Evolutionary conservation across 2,888 invertebrate species (phyloP), one percentile per base, ranked within the genome.

Genomic region (Zootermopsis nevadensis): DNA sequence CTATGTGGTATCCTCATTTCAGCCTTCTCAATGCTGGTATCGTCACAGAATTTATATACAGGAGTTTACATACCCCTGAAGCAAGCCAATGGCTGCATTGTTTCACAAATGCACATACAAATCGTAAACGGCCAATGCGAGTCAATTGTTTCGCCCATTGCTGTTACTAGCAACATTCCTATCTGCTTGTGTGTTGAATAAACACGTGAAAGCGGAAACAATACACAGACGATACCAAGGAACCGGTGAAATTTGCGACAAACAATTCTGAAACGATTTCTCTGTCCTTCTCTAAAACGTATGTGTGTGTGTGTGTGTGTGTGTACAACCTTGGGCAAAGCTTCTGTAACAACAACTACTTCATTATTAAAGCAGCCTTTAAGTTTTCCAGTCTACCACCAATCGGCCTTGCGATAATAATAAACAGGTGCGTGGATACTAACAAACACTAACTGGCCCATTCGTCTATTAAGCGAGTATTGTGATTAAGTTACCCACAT

Each of bases 241-340:
- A 74, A 74, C 38, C 38, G 74, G 74, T 74, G 74, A 74, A 74
- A 74, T 74, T 74, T 74, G 31, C 74, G 38, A 74, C 74, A 74
- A 74, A 74, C 74, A 74, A 74, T 74, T 74, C 74, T 74, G 33
- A 22, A 74, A 74, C 35, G 35, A 74, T 42, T 74, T 38, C 33
- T 33, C 74, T 35, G 0, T 74, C 74, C 74, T 74, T 60, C 74
- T 24, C 74, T n/a, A 27, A 60, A 60, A 27, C 60, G 22, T 19
- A 27, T 4, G 67, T 27, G 22, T 15, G 22, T 19, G 30, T 6
- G 33, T 69, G 2, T 33, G 12, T 74, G 24, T 38, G 33, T 38
- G 38, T 38, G 42, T n/a, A 42, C n/a, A 38, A 33, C 38, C 74
- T 74, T 38, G 74, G 22, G 0, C 38, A 74, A 42, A 74, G 38